Conservation (phyloP, 2,888 invertebrate species). For the Epinotia bilunana region DNA sequence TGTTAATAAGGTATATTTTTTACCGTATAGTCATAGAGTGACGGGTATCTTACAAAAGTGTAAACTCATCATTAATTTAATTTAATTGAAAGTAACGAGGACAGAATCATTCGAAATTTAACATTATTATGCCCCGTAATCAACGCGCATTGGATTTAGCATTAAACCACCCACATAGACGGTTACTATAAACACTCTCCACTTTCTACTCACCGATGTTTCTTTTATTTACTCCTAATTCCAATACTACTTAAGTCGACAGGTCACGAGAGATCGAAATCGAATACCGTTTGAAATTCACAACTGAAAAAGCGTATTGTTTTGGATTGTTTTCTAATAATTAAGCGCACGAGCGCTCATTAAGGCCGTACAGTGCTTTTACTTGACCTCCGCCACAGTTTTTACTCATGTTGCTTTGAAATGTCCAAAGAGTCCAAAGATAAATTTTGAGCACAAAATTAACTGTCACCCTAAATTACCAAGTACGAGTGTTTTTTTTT, state of each 20-base stretch:
- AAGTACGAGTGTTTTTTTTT: background rate
- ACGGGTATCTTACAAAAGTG: background rate
- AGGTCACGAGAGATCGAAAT: slow-evolving; percentile 36
- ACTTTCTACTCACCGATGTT: slow-evolving; percentile 33
- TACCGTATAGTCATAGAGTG: background rate
- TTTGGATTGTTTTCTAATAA: slow-evolving; percentile 35
- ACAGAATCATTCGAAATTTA: slow-evolving; percentile 22
- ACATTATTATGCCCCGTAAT: background rate
- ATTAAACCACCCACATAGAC: slow-evolving; percentile 21
- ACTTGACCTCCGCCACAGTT: slow-evolving; percentile 9
- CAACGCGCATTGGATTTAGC: background rate
- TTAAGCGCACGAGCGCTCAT: slow-evolving; percentile 43
- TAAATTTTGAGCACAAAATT: slow-evolving; percentile 13
- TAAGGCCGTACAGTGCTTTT: slow-evolving; percentile 32
- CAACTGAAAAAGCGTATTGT: slow-evolving; percentile 39
- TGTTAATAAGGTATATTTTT: background rate
- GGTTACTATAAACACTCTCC: background rate
- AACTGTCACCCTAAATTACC: background rate
- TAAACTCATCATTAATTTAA: slow-evolving; percentile 11
- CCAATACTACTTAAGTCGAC: slow-evolving; percentile 27
- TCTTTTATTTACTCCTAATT: slow-evolving; percentile 34
- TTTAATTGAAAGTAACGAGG: slow-evolving; percentile 16
- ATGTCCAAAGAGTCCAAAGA: background rate
- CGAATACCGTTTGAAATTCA: slow-evolving; percentile 31
- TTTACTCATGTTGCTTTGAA: slow-evolving; percentile 21